A percentile compares a stretch with the other conserved stretches of the same genome.
Conservation (phyloP, 2,888 invertebrate genomes). For the Microdon myrmicae region DNA sequence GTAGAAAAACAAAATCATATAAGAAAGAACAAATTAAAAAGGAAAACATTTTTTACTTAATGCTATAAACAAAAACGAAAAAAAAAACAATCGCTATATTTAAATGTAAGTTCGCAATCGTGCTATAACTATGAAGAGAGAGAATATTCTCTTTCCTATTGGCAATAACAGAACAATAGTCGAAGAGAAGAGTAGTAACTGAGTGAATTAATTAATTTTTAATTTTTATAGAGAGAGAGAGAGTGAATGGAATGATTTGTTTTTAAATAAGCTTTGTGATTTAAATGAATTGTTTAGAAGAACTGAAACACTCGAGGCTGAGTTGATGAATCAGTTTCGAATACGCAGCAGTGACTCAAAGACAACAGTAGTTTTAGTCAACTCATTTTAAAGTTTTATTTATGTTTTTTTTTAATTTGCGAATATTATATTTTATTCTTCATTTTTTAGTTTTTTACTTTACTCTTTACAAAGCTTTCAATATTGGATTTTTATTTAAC, state of each 20-base stretch:
- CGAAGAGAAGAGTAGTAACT: slow-evolving; percentile 7
- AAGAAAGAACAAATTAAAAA: slow-evolving; percentile 1
- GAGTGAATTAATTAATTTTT: slow-evolving; percentile 8
- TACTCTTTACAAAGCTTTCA: neutral
- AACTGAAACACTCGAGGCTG: no score
- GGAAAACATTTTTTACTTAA: slow-evolving; percentile 20
- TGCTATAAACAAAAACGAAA: slow-evolving; percentile 24
- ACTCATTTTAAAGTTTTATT: no score
- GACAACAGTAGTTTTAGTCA: no score
- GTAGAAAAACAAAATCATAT: neutral
- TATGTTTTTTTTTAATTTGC: neutral
- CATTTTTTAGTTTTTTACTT: neutral
- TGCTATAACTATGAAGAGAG: slow-evolving; percentile 33
- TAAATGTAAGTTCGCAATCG: slow-evolving; percentile 46
- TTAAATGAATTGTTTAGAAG: slow-evolving; percentile 45
- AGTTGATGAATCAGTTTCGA: no score
- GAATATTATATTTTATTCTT: neutral
- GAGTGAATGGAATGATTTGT: slow-evolving; percentile 42
- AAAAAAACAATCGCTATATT: slow-evolving; percentile 43
- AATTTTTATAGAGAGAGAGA: slow-evolving; percentile 17
- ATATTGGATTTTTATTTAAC: neutral
- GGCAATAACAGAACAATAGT: slow-evolving; percentile 30
- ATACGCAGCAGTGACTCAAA: no score
- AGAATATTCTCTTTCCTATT: slow-evolving; percentile 19
- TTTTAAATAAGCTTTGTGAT: slow-evolving; percentile 48